These are phyloP conservation scores for Lampris incognitus DNA, from an alignment of 2,113 vertebrate species.

Conservation along the genomic window DNA sequence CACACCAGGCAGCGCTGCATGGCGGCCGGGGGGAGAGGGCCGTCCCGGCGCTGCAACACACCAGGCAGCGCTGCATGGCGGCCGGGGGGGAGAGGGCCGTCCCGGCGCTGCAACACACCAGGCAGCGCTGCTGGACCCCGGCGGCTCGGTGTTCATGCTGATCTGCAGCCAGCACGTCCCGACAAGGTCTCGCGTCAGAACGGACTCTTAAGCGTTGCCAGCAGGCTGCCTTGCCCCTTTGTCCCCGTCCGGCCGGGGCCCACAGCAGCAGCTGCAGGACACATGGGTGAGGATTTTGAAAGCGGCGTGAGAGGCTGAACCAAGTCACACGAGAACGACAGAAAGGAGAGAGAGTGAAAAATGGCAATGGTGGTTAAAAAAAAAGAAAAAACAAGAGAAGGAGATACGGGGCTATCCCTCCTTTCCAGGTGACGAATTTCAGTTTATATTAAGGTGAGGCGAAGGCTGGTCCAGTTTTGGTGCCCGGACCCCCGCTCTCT, in stretches of 20 bases:
- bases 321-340: constrained; percentile 2
- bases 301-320: constrained; percentile 20
- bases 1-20: constrained; percentile 10
- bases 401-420: no score
- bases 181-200: constrained; percentile 38
- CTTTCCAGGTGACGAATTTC: constrained; percentile 35
- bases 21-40: constrained; percentile 24
- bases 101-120: no score
- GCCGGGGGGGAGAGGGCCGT: no score
- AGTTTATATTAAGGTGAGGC: not conserved
- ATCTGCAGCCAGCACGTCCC: constrained; percentile 32
- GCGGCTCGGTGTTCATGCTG: no score
- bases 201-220: constrained; percentile 6
- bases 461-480: constrained; percentile 2
- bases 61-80: constrained; percentile 3
- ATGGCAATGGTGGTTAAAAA: constrained; percentile 32
- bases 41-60: constrained; percentile 63
- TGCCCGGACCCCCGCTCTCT: constrained; percentile 7
- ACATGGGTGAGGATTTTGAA: constrained; percentile 20
- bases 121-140: no score
- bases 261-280: constrained; percentile 28
- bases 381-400: constrained; percentile 11
- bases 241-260: not conserved
- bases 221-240: constrained; percentile 3
- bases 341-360: constrained; percentile 10